Evolutionary conservation across 1,140 invertebrate genomes (phyloP), one percentile per base, ranked within the genome.

Genomic region (Cyclargus thomasi): DNA sequence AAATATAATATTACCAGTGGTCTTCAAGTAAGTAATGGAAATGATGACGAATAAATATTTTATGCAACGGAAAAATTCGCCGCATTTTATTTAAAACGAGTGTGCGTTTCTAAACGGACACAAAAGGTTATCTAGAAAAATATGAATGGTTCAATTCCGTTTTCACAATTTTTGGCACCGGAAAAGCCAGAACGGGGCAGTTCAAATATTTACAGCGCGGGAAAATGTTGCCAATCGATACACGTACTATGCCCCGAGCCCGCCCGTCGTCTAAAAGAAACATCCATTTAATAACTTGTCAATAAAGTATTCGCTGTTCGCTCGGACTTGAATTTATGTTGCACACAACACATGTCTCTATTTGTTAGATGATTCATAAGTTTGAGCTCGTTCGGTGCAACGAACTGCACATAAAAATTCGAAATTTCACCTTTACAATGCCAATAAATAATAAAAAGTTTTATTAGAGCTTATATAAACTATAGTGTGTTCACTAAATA

Each of bases 181-280:
- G 55, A 59, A 59, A 23, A 18, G 55, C 16, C 22, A 23, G 55
- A 59, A 59, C 53, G 23, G 55, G 64, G 23, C 64, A 35, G 22
- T 55, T 66, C 64, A 36, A 66, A 64, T 66, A 62, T 69, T 59
- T 64, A 64, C 55, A 67, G 66, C 53, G 39, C 64, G 22, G 64
- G 21, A 66, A 66, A 66, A 66, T 55, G 53, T 29, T 66, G 22
- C 53, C 64, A 66, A 36, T 66, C 53, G 64, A 66, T 66, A 18
- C 21, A 57, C n/a, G 53, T 18, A 35, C 8, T 64, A 20, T 18
- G 35, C 16, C n/a, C n/a, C n/a, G n/a, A n/a, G n/a, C n/a, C 29
- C 17, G 18, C 62, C 29, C 55, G 55, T 59, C 16, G 17, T 55
- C 18, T 21, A 20, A 20, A 59, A 59, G 55, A 47, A 47, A 47